phyloP scores from a whole-genome alignment of 2,797 vertebrate genomes.

The Ambastaia sidthimunki region DNA sequence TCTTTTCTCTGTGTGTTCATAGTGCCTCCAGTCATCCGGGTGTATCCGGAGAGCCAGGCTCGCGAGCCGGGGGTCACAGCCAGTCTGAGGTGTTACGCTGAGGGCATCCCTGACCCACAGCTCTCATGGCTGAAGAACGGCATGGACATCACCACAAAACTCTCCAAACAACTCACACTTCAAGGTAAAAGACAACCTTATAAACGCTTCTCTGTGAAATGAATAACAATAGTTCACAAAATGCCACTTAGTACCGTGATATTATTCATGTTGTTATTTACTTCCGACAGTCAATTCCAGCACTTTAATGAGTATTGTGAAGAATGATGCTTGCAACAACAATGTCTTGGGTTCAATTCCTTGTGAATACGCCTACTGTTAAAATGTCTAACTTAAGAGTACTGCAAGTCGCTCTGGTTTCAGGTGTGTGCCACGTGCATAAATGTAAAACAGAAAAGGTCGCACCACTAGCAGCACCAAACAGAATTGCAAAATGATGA shows the following conservation, averaged over 20 bases:
- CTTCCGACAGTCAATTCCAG: not conserved
- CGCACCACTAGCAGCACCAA: not conserved
- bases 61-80: constrained; percentile 96
- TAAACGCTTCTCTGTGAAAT: not conserved
- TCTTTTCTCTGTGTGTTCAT: constrained; percentile 37
- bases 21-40: constrained; percentile 95
- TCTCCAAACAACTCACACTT: constrained; percentile 96
- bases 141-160: constrained; percentile 90
- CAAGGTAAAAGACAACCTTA: constrained; percentile 80
- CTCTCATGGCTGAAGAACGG: constrained; percentile 97
- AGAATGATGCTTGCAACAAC: no score
- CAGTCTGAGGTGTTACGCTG: constrained; percentile 92
- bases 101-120: constrained; percentile 91
- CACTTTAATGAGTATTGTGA: not conserved
- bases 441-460: not conserved
- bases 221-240: not conserved
- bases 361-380: not conserved
- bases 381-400: no score
- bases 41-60: constrained; percentile 95
- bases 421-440: not conserved
- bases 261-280: no score
- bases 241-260: not conserved
- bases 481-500: not conserved
- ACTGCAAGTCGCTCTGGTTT: not conserved
- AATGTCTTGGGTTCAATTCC: not conserved